phyloP scores from a whole-genome alignment of 2,113 vertebrate species.

The Catharus bicknelli region DNA sequence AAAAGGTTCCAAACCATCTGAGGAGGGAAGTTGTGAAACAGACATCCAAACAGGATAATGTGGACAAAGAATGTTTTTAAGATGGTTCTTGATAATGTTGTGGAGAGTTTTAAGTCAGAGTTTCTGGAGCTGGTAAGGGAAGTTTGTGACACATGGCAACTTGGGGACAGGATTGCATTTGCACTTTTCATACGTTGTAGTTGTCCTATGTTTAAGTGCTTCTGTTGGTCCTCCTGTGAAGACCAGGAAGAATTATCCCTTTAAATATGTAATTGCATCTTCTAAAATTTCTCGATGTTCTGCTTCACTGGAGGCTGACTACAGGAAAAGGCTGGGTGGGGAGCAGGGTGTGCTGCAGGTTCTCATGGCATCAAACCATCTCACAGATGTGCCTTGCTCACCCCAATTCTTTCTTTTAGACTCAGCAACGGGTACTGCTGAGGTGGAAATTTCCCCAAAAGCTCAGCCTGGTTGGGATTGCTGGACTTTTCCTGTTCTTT shows the following conservation, averaged over 20 bases:
- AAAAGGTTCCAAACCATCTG: conserved; percentile 15
- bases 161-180: not conserved
- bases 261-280: not conserved
- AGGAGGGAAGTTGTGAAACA: conserved; percentile 44
- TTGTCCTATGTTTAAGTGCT: not conserved
- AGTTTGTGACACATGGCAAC: not conserved
- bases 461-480: rapidly evolving
- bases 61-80: conserved; percentile 51
- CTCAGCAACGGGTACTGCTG: not conserved
- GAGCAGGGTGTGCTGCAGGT: not conserved
- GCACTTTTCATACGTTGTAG: rapidly evolving
- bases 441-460: rapidly evolving
- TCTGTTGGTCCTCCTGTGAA: not conserved
- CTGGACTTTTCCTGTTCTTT: not conserved
- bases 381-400: not conserved
- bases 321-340: not conserved
- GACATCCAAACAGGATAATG: conserved; percentile 54
- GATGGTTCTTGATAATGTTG: conserved; percentile 16
- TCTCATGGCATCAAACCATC: not conserved
- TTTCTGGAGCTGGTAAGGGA: not conserved
- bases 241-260: not conserved
- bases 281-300: not conserved
- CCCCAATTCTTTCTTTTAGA: not conserved
- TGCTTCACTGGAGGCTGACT: not conserved
- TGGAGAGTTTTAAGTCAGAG: not conserved